Conservation (phyloP, 1,140 invertebrate genomes). For the Whitmania pigra region DNA sequence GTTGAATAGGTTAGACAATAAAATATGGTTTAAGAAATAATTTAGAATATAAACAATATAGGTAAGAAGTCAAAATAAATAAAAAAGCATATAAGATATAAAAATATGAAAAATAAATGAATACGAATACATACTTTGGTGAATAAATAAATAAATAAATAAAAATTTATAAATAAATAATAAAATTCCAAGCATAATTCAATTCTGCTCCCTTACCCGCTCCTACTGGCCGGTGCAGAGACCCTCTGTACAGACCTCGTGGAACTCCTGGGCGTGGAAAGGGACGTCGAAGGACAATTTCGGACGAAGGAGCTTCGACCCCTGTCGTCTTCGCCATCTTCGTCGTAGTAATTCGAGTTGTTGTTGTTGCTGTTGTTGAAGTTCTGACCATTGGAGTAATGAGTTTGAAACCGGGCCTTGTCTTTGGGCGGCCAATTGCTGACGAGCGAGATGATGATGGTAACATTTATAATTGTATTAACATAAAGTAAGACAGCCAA, state of each 20-base stretch:
- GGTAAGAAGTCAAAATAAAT: background rate
- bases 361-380: constrained; percentile 6
- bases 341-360: background rate
- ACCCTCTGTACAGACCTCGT: background rate
- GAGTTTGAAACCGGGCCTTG: too few relatives aligned
- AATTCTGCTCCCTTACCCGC: background rate
- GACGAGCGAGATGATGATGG: too few relatives aligned
- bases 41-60: too few relatives aligned
- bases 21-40: background rate
- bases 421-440: too few relatives aligned
- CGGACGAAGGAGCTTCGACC: background rate
- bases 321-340: background rate
- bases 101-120: background rate
- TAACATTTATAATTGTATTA: too few relatives aligned
- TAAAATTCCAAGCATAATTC: background rate
- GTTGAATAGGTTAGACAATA: too few relatives aligned
- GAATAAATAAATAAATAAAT: background rate
- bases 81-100: background rate
- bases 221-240: background rate
- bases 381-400: too few relatives aligned
- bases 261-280: constrained; percentile 8
- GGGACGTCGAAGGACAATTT: background rate
- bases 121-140: background rate
- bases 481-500: too few relatives aligned
- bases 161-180: background rate